Conservation (phyloP, 64 coral and sea anemone genomes). For the Stichodactyla helianthus region DNA sequence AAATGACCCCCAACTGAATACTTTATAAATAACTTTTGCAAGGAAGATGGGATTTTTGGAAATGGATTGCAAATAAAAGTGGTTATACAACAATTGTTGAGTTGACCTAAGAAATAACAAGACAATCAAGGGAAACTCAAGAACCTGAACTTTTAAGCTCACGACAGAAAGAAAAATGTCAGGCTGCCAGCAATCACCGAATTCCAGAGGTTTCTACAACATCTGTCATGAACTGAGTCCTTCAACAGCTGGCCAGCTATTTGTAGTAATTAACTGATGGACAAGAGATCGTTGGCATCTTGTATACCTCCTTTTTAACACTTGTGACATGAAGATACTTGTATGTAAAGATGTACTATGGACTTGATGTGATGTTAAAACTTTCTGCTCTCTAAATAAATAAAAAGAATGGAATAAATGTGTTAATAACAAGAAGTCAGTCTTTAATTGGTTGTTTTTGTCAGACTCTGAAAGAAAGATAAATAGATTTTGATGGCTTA, state of each 20-base stretch:
- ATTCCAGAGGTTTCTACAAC: not conserved
- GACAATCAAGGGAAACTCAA: not conserved
- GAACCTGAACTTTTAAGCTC: not conserved
- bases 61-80: not conserved
- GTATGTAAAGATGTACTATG: not conserved
- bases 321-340: not conserved
- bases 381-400: not conserved
- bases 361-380: not conserved
- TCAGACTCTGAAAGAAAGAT: constrained; percentile 21
- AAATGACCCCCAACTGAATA: too few species aligned
- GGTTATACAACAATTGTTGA: not conserved
- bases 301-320: not conserved
- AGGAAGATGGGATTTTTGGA: not conserved
- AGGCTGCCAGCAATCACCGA: not conserved
- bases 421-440: constrained; percentile 29
- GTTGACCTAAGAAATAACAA: not conserved
- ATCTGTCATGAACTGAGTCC: not conserved
- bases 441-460: constrained; percentile 44
- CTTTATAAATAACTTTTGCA: not conserved
- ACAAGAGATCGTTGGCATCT: not conserved
- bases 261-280: not conserved
- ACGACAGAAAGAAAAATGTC: not conserved
- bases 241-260: not conserved
- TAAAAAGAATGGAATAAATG: not conserved
- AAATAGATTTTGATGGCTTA: constrained; percentile 19